Evolutionary conservation across 2,797 vertebrate genomes (phyloP).

Genomic region (Sebastes nivosus): DNA sequence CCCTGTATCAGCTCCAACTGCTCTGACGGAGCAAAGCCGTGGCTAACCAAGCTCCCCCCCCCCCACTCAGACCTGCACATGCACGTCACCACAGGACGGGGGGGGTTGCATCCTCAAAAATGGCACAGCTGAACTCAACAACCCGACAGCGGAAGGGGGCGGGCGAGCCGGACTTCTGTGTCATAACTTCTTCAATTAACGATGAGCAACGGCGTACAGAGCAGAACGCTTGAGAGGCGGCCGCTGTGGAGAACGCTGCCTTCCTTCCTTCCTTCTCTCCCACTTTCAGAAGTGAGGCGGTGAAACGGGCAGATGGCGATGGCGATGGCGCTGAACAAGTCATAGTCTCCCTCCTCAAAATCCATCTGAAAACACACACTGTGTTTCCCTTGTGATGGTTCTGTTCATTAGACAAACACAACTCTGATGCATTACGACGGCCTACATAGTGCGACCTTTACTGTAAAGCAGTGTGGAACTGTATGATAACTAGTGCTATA

Average conservation of each 20-base stretch:
- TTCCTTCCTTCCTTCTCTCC: neutral
- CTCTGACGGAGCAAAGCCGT: conserved; percentile 40
- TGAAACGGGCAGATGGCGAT: conserved; percentile 31
- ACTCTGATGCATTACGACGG: neutral
- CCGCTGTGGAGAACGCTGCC: neutral
- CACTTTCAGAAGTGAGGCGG: conserved; percentile 16
- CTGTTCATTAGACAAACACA: conserved; percentile 2
- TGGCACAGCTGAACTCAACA: conserved; percentile 61
- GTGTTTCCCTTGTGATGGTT: neutral
- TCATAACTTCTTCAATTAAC: conserved; percentile 71
- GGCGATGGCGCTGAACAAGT: neutral
- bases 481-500: conserved; percentile 9
- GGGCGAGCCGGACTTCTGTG: conserved; percentile 41
- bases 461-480: neutral
- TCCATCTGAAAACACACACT: conserved; percentile 5
- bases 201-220: conserved; percentile 57
- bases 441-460: neutral
- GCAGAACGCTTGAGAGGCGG: neutral
- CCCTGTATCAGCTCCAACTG: conserved; percentile 16
- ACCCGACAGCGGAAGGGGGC: conserved; percentile 41
- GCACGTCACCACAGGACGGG: neutral
- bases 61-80: conserved; percentile 33
- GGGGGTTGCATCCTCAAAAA: conserved; percentile 10
- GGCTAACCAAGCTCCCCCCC: conserved; percentile 40
- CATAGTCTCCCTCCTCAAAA: neutral